These are phyloP conservation scores for Vireo altiloquus DNA, from an alignment of 2,113 vertebrate species.

Conservation along the genomic window DNA sequence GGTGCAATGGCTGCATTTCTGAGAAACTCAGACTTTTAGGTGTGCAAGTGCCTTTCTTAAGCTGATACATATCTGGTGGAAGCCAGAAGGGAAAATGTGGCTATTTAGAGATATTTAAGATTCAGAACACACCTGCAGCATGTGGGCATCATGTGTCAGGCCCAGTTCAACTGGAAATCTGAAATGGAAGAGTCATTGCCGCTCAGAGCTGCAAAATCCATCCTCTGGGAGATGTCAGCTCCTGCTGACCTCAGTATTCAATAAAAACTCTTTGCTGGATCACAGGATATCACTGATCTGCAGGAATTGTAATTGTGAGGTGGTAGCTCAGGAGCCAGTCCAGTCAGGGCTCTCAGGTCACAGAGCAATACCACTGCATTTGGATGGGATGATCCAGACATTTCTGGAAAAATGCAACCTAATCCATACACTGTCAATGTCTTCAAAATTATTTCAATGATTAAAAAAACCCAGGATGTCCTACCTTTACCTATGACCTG, in stretches of 20 bases:
- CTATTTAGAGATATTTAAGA: neutral
- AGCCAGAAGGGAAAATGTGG: neutral
- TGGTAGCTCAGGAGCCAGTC: neutral
- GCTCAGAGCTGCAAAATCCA: neutral
- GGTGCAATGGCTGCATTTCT: neutral
- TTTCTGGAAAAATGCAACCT: neutral
- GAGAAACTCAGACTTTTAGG: neutral
- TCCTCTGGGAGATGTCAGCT: neutral
- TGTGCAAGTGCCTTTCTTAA: neutral
- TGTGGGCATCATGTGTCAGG: neutral
- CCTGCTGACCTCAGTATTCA: neutral
- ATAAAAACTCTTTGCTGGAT: neutral
- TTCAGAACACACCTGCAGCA: neutral
- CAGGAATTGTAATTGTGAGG: neutral
- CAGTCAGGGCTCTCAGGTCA: neutral
- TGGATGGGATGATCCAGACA: neutral
- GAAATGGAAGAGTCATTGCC: neutral
- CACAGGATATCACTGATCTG: neutral
- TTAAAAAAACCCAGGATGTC: neutral
- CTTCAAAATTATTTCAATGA: neutral
- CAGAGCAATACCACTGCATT: neutral
- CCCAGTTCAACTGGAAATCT: neutral
- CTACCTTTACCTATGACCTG: neutral
- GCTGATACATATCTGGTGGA: neutral
- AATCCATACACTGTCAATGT: neutral